Conservation (phyloP, 2,888 invertebrate species). For the Pseudococcus jackbeardsleyi region DNA sequence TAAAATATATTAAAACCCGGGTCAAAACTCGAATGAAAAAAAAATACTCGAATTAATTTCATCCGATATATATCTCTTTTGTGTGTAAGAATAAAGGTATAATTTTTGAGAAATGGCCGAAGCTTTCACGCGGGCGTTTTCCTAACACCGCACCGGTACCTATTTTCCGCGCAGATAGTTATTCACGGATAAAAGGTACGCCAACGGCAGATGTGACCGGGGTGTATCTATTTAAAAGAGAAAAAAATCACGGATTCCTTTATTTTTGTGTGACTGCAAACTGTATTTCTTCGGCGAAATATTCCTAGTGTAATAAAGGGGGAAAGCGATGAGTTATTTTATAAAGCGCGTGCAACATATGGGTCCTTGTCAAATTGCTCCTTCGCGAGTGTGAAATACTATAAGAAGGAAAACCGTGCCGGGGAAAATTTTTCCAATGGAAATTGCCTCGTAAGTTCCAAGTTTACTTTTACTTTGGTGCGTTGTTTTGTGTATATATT, state of each 20-base stretch:
- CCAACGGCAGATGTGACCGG: constrained; percentile 61
- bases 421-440: constrained; percentile 20
- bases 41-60: constrained; percentile 34
- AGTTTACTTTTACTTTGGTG: constrained; percentile 31
- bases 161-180: constrained; percentile 23
- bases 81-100: constrained; percentile 22
- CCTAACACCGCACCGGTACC: not conserved
- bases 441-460: constrained; percentile 6
- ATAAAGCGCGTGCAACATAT: constrained; percentile 62
- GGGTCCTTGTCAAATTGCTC: constrained; percentile 62
- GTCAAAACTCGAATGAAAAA: not conserved
- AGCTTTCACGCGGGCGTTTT: not conserved
- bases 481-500: constrained; percentile 23
- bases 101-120: not conserved
- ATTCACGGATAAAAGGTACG: constrained; percentile 31
- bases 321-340: constrained; percentile 61
- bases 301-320: constrained; percentile 26
- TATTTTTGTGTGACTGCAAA: constrained; percentile 38
- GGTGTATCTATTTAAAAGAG: constrained; percentile 46
- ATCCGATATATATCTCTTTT: not conserved
- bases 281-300: constrained; percentile 41
- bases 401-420: not conserved
- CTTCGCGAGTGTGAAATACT: constrained; percentile 54
- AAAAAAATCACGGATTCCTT: constrained; percentile 51
- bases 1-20: not conserved